A percentile compares a stretch with the other conserved stretches of the same genome.
phyloP scores from a whole-genome alignment of 2,113 vertebrate species.

The Bombycilla garrulus region DNA sequence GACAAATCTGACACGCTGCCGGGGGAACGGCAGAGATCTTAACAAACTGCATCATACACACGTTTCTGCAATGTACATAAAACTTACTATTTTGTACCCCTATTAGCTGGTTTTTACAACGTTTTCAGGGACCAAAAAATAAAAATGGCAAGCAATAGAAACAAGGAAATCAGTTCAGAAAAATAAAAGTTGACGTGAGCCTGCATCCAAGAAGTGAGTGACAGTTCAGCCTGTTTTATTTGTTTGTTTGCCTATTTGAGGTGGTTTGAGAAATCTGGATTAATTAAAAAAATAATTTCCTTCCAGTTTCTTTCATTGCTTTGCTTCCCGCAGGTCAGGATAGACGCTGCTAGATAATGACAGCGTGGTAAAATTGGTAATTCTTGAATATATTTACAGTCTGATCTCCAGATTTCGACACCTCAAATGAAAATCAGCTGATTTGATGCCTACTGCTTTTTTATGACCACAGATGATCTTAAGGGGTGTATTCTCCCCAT shows the following conservation, averaged over 20 bases:
- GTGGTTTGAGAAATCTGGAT: neutral
- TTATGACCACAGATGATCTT: neutral
- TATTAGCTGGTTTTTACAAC: conserved; percentile 40
- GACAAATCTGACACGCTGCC: neutral
- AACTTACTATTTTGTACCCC: neutral
- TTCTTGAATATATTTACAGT: neutral
- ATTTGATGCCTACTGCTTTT: neutral
- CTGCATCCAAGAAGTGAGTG: neutral
- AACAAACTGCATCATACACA: conserved; percentile 32
- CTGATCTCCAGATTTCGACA: neutral
- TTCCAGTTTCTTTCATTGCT: neutral
- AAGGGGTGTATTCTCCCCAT: neutral
- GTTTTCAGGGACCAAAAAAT: conserved; percentile 9
- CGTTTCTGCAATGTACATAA: conserved; percentile 44
- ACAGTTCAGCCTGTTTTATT: neutral
- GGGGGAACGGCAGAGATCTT: neutral
- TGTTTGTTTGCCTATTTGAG: neutral
- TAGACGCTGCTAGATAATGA: neutral
- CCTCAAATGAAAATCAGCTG: neutral
- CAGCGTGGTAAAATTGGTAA: neutral
- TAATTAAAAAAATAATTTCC: neutral
- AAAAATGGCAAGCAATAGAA: conserved; percentile 27
- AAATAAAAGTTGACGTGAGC: conserved; percentile 45
- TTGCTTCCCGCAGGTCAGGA: neutral
- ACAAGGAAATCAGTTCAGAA: conserved; percentile 38